A percentile compares a stretch with the other conserved stretches of the same genome.
These are phyloP conservation scores for Cyrtonyx montezumae DNA, from an alignment of 2,113 vertebrate species.

Conservation along the genomic window DNA sequence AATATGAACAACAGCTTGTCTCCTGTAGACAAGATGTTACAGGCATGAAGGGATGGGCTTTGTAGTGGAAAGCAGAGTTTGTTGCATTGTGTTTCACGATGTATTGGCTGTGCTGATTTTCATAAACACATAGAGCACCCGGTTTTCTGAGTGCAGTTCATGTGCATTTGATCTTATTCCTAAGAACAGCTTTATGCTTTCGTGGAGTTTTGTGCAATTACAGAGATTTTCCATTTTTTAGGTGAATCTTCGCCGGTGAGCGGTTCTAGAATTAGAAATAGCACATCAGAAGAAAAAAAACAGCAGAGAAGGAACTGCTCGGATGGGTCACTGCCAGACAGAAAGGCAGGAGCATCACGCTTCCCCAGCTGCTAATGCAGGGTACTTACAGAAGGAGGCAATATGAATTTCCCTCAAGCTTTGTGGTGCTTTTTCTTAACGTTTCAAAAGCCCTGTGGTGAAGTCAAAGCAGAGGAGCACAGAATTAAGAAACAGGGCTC, in stretches of 20 bases:
- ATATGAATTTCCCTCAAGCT: constrained; percentile 8
- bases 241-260: background rate
- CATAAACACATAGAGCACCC: background rate
- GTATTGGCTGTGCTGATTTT: background rate
- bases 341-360: background rate
- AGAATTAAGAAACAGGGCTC: constrained; percentile 38
- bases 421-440: background rate
- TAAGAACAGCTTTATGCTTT: background rate
- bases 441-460: constrained; percentile 11
- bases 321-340: background rate
- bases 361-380: background rate
- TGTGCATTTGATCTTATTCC: background rate
- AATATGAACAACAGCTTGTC: rapidly evolving
- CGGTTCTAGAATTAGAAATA: background rate
- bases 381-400: background rate
- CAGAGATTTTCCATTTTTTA: background rate
- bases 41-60: background rate
- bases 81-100: background rate
- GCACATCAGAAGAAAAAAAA: background rate
- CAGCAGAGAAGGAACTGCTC: background rate
- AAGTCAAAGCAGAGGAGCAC: constrained; percentile 44
- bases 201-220: background rate
- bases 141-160: background rate
- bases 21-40: background rate
- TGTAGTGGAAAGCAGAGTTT: background rate